A percentile compares a stretch with the other conserved stretches of the same genome.
phyloP scores from a whole-genome alignment of 2,797 vertebrate species.

The Podarcis siculus region DNA sequence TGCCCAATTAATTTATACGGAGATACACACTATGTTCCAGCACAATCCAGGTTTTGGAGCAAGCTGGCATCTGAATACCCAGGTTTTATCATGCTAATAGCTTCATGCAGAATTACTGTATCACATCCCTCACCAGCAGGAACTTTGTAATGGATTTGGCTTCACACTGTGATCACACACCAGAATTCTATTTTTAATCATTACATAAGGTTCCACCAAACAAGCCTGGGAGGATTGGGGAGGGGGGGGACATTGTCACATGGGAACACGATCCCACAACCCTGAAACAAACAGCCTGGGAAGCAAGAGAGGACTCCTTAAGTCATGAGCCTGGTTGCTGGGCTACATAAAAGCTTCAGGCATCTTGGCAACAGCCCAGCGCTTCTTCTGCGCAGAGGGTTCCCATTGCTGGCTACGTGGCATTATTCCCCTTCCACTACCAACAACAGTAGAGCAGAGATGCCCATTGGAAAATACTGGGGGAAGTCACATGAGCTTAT shows the following conservation, averaged over 20 bases:
- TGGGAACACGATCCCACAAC: not conserved
- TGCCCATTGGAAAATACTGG: not conserved
- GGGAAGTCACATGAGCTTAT: not conserved
- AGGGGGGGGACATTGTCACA: accelerated
- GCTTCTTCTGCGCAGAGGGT: not conserved
- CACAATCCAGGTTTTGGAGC: conserved; percentile 47
- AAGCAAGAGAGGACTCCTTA: not conserved
- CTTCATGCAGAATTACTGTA: conserved; percentile 41
- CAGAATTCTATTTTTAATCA: not conserved
- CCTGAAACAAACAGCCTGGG: not conserved
- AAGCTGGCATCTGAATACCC: conserved; percentile 24
- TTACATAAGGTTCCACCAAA: conserved; percentile 14
- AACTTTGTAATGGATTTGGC: conserved; percentile 32
- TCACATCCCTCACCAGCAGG: conserved; percentile 41
- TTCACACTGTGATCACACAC: conserved; percentile 9
- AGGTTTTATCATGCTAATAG: conserved; percentile 51
- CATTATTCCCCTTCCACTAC: not conserved
- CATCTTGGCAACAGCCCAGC: not conserved
- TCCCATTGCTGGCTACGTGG: not conserved
- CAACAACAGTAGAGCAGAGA: not conserved
- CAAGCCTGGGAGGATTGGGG: not conserved
- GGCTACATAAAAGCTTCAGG: not conserved
- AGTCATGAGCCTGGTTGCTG: not conserved
- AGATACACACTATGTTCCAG: conserved; percentile 27
- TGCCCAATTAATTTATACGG: conserved; percentile 51